Evolutionary conservation across 1,140 invertebrate genomes (phyloP), one percentile per base, ranked within the genome.

Genomic region (Pollicipes pollicipes): DNA sequence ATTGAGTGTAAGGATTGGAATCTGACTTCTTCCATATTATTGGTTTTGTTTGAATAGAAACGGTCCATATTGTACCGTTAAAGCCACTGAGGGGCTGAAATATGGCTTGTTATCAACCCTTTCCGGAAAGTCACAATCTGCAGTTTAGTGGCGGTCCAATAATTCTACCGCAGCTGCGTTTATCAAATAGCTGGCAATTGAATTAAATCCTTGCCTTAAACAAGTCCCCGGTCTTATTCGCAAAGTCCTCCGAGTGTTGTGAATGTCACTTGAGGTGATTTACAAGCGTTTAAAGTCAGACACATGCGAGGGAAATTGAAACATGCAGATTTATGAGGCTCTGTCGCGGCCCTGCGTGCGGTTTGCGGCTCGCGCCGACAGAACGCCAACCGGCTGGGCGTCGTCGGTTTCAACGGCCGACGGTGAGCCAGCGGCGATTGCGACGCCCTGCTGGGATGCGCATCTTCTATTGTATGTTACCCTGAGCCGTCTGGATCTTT

Each of bases 271-370:
- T 58, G 45, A 58, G 13, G 45, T 58, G 45, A 58, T 58, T 58
- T 58, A 58, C 45, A 58, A 58, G 45, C 45, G 45, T 58, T 58
- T 58, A 58, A 58, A 58, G 45, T 58, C 45, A 58, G 45, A 58
- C 45, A 58, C 45, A 58, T 58, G 45, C 45, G 21, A 58, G 45
- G 45, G 45, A 58, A 58, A 58, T 58, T 58, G 45, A 58, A 58
- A 58, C 45, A 58, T 58, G 45, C 45, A 58, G 45, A 58, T 58
- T 58, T 58, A 58, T 58, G 45, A 21, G 45, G 2, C 13, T 21
- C 13, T 24, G 2, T 10, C 10, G 13, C 45, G 45, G 13, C 45
- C 13, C 21, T 21, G 45, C 45, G 13, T 10, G 2, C 45, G 45
- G 13, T 35, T 17, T 58, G 45, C 45, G 13, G 45, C 24, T 58